A percentile compares a stretch with the other conserved stretches of the same genome.
Conservation (phyloP, 2,113 vertebrate genomes). For the Barnardius zonarius region DNA sequence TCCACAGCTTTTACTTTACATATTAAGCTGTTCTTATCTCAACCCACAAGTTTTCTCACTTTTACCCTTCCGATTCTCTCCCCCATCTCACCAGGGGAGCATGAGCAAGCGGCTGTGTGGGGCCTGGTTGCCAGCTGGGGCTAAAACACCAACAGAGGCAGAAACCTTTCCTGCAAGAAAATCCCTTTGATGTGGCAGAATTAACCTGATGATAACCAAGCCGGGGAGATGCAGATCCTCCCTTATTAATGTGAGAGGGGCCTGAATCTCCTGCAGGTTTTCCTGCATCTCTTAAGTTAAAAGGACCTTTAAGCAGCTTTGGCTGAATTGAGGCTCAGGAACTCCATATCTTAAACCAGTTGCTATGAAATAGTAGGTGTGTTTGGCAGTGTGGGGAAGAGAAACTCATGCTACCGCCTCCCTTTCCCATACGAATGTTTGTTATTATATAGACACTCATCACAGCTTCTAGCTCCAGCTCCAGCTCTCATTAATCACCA, state of each 20-base stretch:
- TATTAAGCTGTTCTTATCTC: too few relatives aligned
- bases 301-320: neutral
- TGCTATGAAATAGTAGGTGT: neutral
- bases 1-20: too few relatives aligned
- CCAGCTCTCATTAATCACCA: constrained; percentile 42
- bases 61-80: too few relatives aligned
- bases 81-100: too few relatives aligned
- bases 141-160: neutral
- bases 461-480: constrained; percentile 24
- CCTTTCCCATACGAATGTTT: neutral
- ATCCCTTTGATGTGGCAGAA: neutral
- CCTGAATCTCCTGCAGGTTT: neutral
- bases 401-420: neutral
- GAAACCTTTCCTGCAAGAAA: neutral
- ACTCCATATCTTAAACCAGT: neutral
- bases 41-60: too few relatives aligned
- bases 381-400: neutral
- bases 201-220: neutral
- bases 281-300: neutral
- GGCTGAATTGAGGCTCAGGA: neutral
- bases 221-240: neutral
- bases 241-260: neutral
- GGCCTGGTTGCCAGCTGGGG: neutral
- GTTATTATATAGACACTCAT: neutral
- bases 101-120: neutral